A percentile compares a stretch with the other conserved stretches of the same genome.
Evolutionary conservation across 1,140 invertebrate species (phyloP).

Genomic region (Atta texana): DNA sequence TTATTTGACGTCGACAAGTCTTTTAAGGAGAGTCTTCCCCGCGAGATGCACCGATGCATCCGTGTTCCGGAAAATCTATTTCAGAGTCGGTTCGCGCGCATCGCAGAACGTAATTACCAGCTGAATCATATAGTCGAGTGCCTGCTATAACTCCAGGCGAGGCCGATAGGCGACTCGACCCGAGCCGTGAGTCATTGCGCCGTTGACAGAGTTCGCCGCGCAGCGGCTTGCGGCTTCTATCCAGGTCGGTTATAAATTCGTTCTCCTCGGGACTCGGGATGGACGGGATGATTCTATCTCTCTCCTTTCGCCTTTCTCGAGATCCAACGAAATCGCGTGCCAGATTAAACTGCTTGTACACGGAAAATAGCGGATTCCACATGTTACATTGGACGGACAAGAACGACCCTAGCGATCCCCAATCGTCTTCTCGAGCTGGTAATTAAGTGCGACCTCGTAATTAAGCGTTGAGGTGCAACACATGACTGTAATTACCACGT

Average conservation of each 20-base stretch:
- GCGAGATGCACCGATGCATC: constrained; percentile 20
- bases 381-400: background rate
- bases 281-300: background rate
- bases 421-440: constrained; percentile 33
- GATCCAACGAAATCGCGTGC: constrained; percentile 46
- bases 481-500: constrained; percentile 38
- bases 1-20: background rate
- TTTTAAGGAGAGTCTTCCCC: background rate
- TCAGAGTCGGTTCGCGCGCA: constrained; percentile 35
- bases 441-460: constrained; percentile 38
- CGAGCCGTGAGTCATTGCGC: constrained; percentile 66
- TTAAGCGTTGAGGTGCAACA: constrained; percentile 33
- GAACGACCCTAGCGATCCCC: background rate
- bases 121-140: constrained; percentile 66
- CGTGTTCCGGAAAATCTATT: constrained; percentile 73
- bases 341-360: background rate
- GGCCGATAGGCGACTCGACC: constrained; percentile 41
- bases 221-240: constrained; percentile 9
- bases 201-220: constrained; percentile 68
- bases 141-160: constrained; percentile 49
- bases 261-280: background rate
- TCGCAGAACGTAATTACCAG: constrained; percentile 69
- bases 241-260: constrained; percentile 56
- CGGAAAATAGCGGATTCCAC: background rate
- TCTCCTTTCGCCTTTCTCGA: background rate